These are phyloP conservation scores for Hybos culiciformis DNA, from an alignment of 2,888 invertebrate species.

Conservation along the genomic window DNA sequence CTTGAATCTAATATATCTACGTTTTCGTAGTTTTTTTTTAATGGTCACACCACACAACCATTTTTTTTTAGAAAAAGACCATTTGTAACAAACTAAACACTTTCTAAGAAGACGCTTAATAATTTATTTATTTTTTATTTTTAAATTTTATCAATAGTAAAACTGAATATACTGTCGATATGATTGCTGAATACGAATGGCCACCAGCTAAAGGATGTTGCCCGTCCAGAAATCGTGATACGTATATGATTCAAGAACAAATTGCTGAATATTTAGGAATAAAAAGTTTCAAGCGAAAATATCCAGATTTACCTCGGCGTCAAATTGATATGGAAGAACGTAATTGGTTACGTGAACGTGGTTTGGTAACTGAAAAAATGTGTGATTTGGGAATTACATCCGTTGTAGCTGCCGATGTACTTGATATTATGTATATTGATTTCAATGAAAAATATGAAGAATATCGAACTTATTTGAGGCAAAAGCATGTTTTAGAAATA, in stretches of 20 bases:
- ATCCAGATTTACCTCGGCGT: slow-evolving; percentile 74
- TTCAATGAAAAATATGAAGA: slow-evolving; percentile 93
- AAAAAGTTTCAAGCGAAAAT: slow-evolving; percentile 92
- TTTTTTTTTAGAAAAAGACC: not conserved
- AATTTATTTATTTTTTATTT: slow-evolving; percentile 2
- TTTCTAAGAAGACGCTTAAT: slow-evolving; percentile 1
- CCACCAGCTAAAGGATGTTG: slow-evolving; percentile 45
- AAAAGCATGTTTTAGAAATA: slow-evolving; percentile 52
- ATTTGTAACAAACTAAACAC: not conserved
- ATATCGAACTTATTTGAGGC: slow-evolving; percentile 47
- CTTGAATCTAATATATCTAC: too few relatives aligned
- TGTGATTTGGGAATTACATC: slow-evolving; percentile 90
- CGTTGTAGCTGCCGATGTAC: slow-evolving; percentile 78
- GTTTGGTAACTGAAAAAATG: slow-evolving; percentile 76
- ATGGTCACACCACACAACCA: not conserved
- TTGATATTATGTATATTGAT: slow-evolving; percentile 91
- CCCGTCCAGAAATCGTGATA: slow-evolving; percentile 47
- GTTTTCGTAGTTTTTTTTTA: too few relatives aligned
- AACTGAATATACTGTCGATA: slow-evolving; percentile 63
- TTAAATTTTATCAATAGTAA: slow-evolving; percentile 18
- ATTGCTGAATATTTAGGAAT: slow-evolving; percentile 88
- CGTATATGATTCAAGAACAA: slow-evolving; percentile 93
- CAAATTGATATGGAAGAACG: slow-evolving; percentile 83
- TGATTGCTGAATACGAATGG: slow-evolving; percentile 91
- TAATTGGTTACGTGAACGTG: slow-evolving; percentile 70